Percentiles rank a stretch among this genome's conserved stretches.
phyloP scores from a whole-genome alignment of 2,888 invertebrate genomes.

The Pristionchus fissidentatus region DNA sequence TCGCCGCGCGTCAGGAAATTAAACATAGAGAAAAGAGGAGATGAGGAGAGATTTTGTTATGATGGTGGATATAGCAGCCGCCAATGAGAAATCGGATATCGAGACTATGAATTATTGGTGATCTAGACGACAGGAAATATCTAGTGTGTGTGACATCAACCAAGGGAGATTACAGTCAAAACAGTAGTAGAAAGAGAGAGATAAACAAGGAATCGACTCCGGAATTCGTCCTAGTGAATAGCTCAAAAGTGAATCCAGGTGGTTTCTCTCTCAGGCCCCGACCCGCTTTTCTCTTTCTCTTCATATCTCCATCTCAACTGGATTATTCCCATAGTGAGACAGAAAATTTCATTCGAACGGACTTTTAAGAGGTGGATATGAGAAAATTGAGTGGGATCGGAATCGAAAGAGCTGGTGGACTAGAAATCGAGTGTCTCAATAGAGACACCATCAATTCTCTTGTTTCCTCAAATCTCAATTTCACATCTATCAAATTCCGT shows the following conservation, averaged over 20 bases:
- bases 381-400: background rate
- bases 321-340: conserved; percentile 36
- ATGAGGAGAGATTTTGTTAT: no score
- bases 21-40: no score
- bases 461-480: background rate
- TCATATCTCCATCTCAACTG: conserved; percentile 13
- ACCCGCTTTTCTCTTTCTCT: background rate
- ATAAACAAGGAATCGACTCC: background rate
- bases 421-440: no score
- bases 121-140: no score
- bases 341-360: background rate
- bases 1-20: no score
- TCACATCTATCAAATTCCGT: conserved; percentile 14
- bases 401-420: no score
- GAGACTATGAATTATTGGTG: no score
- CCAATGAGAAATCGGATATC: no score
- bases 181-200: background rate
- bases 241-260: conserved; percentile 5
- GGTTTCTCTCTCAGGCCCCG: conserved; percentile 18
- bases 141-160: no score
- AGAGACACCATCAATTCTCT: background rate
- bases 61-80: no score
- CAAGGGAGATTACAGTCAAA: no score
- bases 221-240: background rate
- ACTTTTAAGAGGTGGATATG: background rate